A percentile compares a stretch with the other conserved stretches of the same genome.
Evolutionary conservation across 2,113 vertebrate species (phyloP).

Genomic region (Atlantisia rogersi): DNA sequence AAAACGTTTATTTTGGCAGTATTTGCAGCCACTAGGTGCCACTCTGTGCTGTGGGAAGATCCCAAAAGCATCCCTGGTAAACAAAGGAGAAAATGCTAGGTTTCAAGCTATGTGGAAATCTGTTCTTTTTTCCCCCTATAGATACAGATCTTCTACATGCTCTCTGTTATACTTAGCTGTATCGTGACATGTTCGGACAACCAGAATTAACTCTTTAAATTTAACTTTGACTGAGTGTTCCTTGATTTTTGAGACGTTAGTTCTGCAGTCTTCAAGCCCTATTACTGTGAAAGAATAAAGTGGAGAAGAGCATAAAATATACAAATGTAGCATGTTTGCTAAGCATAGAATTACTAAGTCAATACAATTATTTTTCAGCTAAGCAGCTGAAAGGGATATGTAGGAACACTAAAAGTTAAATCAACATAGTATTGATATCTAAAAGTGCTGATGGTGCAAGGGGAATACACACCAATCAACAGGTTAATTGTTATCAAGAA

Average conservation of each 20-base stretch:
- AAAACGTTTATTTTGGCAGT: neutral
- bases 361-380: conserved; percentile 5
- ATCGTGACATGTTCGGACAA: neutral
- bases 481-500: conserved; percentile 47
- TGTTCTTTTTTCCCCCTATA: neutral
- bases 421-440: neutral
- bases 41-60: neutral
- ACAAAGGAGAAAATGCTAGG: neutral
- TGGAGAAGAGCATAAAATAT: neutral
- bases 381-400: neutral
- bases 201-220: neutral
- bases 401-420: conserved; percentile 6
- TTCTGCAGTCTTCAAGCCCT: neutral
- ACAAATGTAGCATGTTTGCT: neutral
- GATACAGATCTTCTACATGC: neutral
- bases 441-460: conserved; percentile 33
- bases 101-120: neutral
- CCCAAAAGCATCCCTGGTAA: neutral
- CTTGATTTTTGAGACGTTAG: neutral
- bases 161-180: neutral
- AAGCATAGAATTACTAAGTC: neutral
- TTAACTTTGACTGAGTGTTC: neutral
- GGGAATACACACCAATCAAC: conserved; percentile 7
- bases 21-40: conserved; percentile 32
- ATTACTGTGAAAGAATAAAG: neutral